Evolutionary conservation across 2,888 invertebrate genomes (phyloP).

Genomic region (Polydrusus pterygomalis): DNA sequence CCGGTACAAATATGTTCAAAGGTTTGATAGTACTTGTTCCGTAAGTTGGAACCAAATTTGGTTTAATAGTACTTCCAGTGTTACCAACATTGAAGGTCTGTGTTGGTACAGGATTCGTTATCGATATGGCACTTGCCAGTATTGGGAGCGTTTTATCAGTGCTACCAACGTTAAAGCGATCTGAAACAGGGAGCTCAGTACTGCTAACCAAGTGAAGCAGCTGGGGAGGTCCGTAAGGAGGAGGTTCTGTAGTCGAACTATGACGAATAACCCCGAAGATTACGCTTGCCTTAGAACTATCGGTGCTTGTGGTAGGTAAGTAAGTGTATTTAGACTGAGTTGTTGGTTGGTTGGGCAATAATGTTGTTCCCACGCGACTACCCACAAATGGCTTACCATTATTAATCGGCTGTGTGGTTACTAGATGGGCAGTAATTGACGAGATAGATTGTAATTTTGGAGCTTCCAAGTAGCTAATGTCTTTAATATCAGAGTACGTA

Average conservation of each 20-base stretch:
- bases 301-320: conserved; percentile 46
- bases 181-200: conserved; percentile 6
- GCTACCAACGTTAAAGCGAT: conserved; percentile 51
- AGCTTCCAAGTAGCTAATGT: conserved; percentile 58
- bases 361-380: conserved; percentile 62
- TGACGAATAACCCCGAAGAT: conserved; percentile 53
- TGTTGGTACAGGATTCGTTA: conserved; percentile 69
- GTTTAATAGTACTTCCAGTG: conserved; percentile 40
- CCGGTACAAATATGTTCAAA: conserved; percentile 41
- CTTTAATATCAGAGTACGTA: conserved; percentile 68
- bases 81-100: conserved; percentile 59
- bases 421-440: conserved; percentile 67
- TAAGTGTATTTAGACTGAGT: conserved; percentile 53
- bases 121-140: conserved; percentile 40
- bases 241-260: conserved; percentile 37
- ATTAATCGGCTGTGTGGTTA: conserved; percentile 67
- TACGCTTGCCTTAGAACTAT: conserved; percentile 32
- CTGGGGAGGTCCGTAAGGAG: conserved; percentile 48
- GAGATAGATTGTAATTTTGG: conserved; percentile 60
- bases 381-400: conserved; percentile 68
- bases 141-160: conserved; percentile 49
- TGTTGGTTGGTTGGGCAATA: conserved; percentile 51
- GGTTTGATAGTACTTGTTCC: conserved; percentile 32
- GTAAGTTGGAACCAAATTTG: conserved; percentile 37
- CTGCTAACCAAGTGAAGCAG: conserved; percentile 22